Base-by-base conservation (phyloP, 2,113 vertebrate species). In the Dicentrarchus labrax region DNA sequence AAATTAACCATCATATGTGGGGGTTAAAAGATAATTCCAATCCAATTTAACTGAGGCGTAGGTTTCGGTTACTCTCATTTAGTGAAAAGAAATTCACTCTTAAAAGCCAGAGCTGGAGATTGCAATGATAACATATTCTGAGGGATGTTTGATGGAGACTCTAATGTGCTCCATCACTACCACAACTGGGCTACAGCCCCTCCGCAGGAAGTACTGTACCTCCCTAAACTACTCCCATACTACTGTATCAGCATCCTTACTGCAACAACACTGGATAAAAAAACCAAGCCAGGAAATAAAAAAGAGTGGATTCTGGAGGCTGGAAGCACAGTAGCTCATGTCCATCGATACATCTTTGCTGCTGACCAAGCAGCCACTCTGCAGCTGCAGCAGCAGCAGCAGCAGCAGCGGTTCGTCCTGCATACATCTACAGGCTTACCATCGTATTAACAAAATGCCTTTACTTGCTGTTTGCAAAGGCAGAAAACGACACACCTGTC, bases 311-410 rank as follows among this genome's bases (percentile, higher is more conserved):
- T 79, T 87, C 13, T 79, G 68, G 73, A 81, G 69, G 79, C 82
- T 71, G 68, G 30, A 12, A 11, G 72, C 72, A 69, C 66, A 82
- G 88, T 5, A 77, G 83, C 86, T 82, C 88, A 60, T 30, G 51
- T 36, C 67, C 89, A 89, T 77, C 82, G 73, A 86, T 84, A 72
- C 87, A 81, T 74, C 48, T 79, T 47, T 83, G 86, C 85, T 89
- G 93, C 89, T 93, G 93, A 92, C 80, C 86, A 84, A 87, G 89
- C 90, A 91, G 77, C 64, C 69, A 72, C 85, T 91, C 85, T 86
- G 89, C 92, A 87, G 89, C 90, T 57, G 78, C 70, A 72, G 82
- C 81, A 54, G 72, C 76, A 54, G 80, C 78, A 53, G 59, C 30
- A 45, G 74, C 74, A 73, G 67, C 57, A 67, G 50, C 43, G 41